phyloP scores from a whole-genome alignment of 2,113 vertebrate genomes.

The Astur gentilis region DNA sequence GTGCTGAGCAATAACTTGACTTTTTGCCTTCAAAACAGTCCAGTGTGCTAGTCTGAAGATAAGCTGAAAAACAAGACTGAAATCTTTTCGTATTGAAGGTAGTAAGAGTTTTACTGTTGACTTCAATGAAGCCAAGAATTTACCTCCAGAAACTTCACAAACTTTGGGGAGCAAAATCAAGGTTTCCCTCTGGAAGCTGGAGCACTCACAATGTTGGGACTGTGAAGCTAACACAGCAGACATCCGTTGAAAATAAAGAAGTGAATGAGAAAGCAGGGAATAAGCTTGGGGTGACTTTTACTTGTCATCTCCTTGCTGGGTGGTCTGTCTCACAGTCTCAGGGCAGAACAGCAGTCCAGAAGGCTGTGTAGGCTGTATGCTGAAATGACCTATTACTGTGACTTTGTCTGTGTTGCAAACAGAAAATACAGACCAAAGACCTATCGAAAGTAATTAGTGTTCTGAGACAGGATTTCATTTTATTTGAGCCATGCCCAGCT shows the following conservation, averaged over 20 bases:
- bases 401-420: neutral
- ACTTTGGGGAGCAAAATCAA: neutral
- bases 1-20: neutral
- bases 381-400: neutral
- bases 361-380: neutral
- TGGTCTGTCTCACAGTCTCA: neutral
- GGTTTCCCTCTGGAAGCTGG: neutral
- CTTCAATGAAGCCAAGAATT: neutral
- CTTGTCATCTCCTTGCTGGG: neutral
- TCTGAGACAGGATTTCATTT: neutral
- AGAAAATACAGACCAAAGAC: neutral
- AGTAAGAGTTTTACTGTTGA: neutral
- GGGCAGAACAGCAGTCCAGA: neutral
- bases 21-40: neutral
- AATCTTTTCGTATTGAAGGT: neutral
- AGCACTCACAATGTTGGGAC: neutral
- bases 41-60: neutral
- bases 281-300: neutral
- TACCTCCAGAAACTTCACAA: neutral
- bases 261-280: neutral
- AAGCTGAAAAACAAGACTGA: neutral
- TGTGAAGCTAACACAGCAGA: neutral
- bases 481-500: neutral
- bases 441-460: neutral
- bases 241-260: neutral